Conservation (phyloP, 2,797 vertebrate species). For the Yasuhikotakia modesta region DNA sequence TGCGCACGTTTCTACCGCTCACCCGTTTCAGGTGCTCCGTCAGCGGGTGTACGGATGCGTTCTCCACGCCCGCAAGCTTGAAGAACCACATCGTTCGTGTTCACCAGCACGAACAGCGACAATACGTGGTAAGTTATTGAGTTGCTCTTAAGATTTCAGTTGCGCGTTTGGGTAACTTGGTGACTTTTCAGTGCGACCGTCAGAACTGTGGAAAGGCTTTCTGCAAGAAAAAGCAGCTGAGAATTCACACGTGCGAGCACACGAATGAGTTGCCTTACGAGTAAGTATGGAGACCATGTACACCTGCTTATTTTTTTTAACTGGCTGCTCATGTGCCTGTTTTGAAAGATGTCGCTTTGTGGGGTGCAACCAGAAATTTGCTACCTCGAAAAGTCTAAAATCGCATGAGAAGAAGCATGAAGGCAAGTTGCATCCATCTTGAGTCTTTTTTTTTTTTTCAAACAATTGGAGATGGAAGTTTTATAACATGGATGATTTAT, state of each 20-base stretch:
- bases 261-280: slow-evolving; percentile 77
- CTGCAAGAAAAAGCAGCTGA: slow-evolving; percentile 82
- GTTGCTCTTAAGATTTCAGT: background rate
- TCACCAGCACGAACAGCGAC: slow-evolving; percentile 81
- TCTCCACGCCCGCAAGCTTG: slow-evolving; percentile 80
- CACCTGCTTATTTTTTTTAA: rapidly evolving
- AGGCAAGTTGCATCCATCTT: slow-evolving; percentile 70
- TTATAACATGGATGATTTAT: background rate
- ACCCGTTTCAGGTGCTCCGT: too few species aligned
- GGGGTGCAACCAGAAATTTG: slow-evolving; percentile 81
- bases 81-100: slow-evolving; percentile 84
- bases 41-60: slow-evolving; percentile 80
- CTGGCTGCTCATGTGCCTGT: background rate
- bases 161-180: background rate
- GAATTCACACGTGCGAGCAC: slow-evolving; percentile 85
- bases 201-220: slow-evolving; percentile 83
- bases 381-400: slow-evolving; percentile 75
- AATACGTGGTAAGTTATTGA: slow-evolving; percentile 56
- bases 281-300: slow-evolving; percentile 72
- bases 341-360: slow-evolving; percentile 78
- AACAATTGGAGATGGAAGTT: background rate
- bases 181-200: slow-evolving; percentile 77
- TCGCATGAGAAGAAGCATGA: slow-evolving; percentile 81
- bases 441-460: background rate
- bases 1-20: background rate